A percentile compares a stretch with the other conserved stretches of the same genome.
Conservation (phyloP, 2,113 vertebrate genomes). For the Proteles cristata region DNA sequence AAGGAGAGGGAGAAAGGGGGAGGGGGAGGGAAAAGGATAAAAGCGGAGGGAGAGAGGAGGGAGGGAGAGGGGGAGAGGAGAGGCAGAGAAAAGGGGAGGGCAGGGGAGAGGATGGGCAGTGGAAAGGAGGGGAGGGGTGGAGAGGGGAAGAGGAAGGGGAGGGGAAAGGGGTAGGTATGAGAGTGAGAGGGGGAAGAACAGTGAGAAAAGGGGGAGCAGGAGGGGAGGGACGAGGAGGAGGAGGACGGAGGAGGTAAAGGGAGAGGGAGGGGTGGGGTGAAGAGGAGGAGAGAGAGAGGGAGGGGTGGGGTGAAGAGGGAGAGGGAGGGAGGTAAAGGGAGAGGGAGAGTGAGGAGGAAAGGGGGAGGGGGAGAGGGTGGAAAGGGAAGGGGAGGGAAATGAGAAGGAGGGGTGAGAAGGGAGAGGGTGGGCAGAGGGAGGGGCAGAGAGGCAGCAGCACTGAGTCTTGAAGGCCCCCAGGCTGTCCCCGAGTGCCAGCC, state of each 20-base stretch:
- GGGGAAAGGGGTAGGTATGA: too few species aligned
- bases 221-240: too few species aligned
- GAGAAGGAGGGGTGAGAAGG: background rate
- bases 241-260: too few species aligned
- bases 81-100: too few species aligned
- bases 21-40: too few species aligned
- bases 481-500: background rate
- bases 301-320: background rate
- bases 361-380: background rate
- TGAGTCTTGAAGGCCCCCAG: background rate
- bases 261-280: background rate
- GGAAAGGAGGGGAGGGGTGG: too few species aligned
- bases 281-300: too few species aligned
- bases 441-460: background rate
- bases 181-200: too few species aligned
- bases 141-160: rapidly evolving
- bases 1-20: background rate
- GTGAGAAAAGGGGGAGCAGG: too few species aligned
- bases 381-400: too few species aligned
- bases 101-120: too few species aligned
- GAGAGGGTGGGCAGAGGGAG: background rate
- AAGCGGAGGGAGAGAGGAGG: too few species aligned
- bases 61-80: background rate
- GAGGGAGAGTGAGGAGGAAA: background rate
- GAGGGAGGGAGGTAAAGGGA: background rate